phyloP scores from a whole-genome alignment of 2,797 vertebrate species.

The Lindbergichthys nudifrons region DNA sequence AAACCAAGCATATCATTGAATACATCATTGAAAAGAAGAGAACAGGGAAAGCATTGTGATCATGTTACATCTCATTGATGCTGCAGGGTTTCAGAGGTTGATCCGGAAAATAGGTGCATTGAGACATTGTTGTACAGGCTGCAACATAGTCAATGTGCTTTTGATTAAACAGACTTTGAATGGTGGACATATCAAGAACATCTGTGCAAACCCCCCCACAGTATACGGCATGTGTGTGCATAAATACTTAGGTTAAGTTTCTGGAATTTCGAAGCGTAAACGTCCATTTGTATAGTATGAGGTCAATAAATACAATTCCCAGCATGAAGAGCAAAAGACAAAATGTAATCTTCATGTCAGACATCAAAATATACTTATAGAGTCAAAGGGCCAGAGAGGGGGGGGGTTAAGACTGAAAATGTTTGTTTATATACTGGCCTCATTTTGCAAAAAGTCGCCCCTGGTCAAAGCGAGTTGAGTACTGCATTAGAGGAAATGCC shows the following conservation, averaged over 20 bases:
- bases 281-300: background rate
- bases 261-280: too few species aligned
- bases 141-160: conserved; percentile 21
- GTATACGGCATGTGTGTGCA: background rate
- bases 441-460: background rate
- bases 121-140: conserved; percentile 24
- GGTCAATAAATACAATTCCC: background rate
- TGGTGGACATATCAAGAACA: background rate
- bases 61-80: conserved; percentile 44
- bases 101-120: conserved; percentile 41
- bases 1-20: conserved; percentile 53
- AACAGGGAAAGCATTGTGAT: conserved; percentile 50
- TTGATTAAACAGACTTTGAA: conserved; percentile 54
- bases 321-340: background rate
- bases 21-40: conserved; percentile 24
- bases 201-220: background rate
- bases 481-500: background rate
- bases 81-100: conserved; percentile 23
- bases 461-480: too few species aligned
- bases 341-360: background rate
- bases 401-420: too few species aligned
- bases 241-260: background rate
- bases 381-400: too few species aligned
- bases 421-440: background rate
- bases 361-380: too few species aligned